Evolutionary conservation across 1,140 invertebrate species (phyloP).

Genomic region (Pteromalus puparum): DNA sequence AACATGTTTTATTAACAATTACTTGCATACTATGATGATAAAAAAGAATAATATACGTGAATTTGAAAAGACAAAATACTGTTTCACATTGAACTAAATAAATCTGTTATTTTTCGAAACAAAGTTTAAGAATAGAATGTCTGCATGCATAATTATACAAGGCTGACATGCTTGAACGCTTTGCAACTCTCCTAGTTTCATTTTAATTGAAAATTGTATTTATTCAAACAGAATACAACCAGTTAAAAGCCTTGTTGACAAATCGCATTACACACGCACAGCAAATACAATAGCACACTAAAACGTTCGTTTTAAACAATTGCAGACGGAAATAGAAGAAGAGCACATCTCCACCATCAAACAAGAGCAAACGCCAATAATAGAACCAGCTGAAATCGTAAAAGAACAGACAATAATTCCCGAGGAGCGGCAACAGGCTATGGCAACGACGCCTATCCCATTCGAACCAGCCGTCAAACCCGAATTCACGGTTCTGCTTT

Average conservation of each 20-base stretch:
- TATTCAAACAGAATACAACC: too few relatives aligned
- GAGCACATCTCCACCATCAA: constrained; percentile 46
- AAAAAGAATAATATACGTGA: too few relatives aligned
- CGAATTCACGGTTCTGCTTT: constrained; percentile 79
- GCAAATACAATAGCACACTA: too few relatives aligned
- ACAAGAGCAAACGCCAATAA: constrained; percentile 42
- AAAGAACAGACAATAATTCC: constrained; percentile 44
- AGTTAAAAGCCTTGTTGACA: too few relatives aligned
- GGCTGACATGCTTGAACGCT: neutral
- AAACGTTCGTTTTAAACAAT: neutral
- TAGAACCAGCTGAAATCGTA: constrained; percentile 34
- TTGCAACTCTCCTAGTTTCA: neutral
- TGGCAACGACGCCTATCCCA: constrained; percentile 13
- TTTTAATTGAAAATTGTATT: too few relatives aligned
- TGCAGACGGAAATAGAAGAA: constrained; percentile 58
- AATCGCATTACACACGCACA: too few relatives aligned
- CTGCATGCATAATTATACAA: neutral
- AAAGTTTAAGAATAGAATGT: neutral
- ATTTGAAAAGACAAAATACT: neutral
- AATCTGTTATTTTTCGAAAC: neutral
- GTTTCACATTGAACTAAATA: neutral
- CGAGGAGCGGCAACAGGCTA: neutral
- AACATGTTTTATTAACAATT: neutral
- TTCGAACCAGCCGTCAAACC: constrained; percentile 64
- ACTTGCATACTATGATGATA: too few relatives aligned